Evolutionary conservation across 2,797 vertebrate species (phyloP).

Genomic region (Mormyrops boulengeri): DNA sequence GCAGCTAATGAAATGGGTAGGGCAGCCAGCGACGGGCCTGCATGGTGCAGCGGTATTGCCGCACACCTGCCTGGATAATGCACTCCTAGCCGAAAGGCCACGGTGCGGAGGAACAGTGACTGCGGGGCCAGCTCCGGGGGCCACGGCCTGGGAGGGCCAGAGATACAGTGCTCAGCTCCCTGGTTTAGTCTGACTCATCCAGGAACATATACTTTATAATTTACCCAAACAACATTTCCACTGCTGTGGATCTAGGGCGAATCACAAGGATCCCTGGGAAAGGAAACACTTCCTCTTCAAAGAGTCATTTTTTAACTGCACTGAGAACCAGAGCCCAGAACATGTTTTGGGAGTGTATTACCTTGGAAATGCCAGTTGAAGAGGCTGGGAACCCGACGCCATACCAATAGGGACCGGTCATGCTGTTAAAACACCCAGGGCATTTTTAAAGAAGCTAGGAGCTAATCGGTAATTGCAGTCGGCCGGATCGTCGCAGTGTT

Average conservation of each 20-base stretch:
- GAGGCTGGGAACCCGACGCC: background rate
- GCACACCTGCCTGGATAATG: conserved; percentile 36
- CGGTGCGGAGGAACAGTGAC: background rate
- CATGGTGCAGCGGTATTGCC: conserved; percentile 25
- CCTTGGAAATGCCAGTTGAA: background rate
- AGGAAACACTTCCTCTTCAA: background rate
- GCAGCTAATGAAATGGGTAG: conserved; percentile 37
- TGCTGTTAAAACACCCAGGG: background rate
- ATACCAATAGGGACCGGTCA: background rate
- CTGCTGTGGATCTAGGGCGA: background rate
- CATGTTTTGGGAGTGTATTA: background rate
- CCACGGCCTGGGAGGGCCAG: background rate
- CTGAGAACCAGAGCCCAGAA: background rate
- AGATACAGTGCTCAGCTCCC: background rate
- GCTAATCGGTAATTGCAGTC: conserved; percentile 6
- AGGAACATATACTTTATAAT: background rate
- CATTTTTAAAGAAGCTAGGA: background rate
- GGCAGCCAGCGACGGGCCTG: conserved; percentile 12
- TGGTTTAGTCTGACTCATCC: background rate
- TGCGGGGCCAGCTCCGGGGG: background rate
- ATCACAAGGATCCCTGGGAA: background rate
- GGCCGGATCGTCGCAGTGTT: background rate
- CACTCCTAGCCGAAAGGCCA: conserved; percentile 23
- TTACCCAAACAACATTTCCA: background rate
- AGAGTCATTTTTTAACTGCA: background rate